Evolutionary conservation across 2,113 vertebrate species (phyloP), one percentile per base, ranked within the genome.

Genomic region (Salvelinus alpinus): DNA sequence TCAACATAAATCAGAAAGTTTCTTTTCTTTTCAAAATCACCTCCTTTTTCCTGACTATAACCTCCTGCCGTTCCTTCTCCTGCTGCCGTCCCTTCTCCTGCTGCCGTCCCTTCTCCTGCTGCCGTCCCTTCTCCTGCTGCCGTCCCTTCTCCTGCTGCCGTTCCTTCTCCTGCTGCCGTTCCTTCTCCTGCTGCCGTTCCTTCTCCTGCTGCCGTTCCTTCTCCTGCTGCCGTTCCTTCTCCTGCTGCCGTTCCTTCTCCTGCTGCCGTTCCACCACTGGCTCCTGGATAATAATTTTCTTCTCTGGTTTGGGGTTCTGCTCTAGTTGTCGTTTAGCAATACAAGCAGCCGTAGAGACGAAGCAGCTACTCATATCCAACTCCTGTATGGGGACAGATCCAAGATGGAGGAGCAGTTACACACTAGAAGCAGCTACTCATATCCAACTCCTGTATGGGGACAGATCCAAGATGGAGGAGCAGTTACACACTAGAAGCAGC

Each of bases 291-390:
- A 74, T 72, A 2, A 1, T 75, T 71, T 83, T 90, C 8, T 54
- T 81, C 8, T 83, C 82, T 34, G n/a, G 25, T 51, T 80, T 73
- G 7, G 75, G 74, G 34, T 82, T 87, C 44, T 85, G 73, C 29
- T 85, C 79, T 29, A 74, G 34, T 44, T 77, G 82, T 47, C 85
- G 84, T 65, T 88, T 74, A 1, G 82, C 78, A 11, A 60, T 77
- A 25, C 71, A 74, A 44, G 88, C 75, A 44, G 85, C 71, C 22
- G 82, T 82, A 59, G 82, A 78, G 67, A 84, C 65, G 69, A 78
- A 77, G 51, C 84, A 87, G 82, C 87, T 85, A 74, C 82, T 87
- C 79, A 90, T 84, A 75, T 89, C 77, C 62, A 90, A 81, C 71
- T 84, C 84, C 92, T 92, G 73, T 44, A 16, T 74, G 24, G 82